Evolutionary conservation across 1,140 invertebrate species (phyloP).

Genomic region (Rhyacophila brunnea): DNA sequence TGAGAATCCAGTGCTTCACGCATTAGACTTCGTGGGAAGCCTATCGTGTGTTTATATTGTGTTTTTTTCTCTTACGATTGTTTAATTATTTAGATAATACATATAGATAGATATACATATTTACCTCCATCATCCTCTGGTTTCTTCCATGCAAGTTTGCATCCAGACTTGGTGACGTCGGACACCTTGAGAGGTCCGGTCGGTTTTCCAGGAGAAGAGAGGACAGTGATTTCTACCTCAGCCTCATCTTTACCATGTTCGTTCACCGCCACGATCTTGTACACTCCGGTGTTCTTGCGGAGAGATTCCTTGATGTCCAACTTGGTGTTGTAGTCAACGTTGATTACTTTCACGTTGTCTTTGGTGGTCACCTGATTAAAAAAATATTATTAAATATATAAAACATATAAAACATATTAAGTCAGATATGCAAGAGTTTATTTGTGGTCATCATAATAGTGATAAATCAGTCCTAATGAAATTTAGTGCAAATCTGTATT

Average conservation of each 20-base stretch:
- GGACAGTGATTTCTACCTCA: constrained; percentile 87
- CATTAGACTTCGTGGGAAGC: too few species aligned
- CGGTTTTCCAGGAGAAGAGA: constrained; percentile 80
- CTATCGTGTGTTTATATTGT: too few species aligned
- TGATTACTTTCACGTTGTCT: constrained; percentile 75
- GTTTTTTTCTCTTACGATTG: too few species aligned
- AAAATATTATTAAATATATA: too few species aligned
- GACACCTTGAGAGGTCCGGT: constrained; percentile 89
- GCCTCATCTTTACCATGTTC: constrained; percentile 91
- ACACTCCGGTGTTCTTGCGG: constrained; percentile 83
- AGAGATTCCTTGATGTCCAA: constrained; percentile 81
- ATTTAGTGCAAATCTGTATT: too few species aligned
- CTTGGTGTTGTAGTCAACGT: constrained; percentile 92
- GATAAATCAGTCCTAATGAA: too few species aligned
- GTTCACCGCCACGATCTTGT: constrained; percentile 90
- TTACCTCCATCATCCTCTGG: constrained; percentile 96
- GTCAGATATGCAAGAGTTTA: too few species aligned
- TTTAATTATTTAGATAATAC: too few species aligned
- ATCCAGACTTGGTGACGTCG: constrained; percentile 84
- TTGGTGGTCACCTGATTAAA: constrained; percentile 51
- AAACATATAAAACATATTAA: too few species aligned
- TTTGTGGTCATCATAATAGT: too few species aligned
- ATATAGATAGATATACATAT: too few species aligned
- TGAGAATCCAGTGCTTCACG: too few species aligned
- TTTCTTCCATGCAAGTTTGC: constrained; percentile 94